Percentiles rank a stretch among this genome's conserved stretches.
Conservation (phyloP, 2,888 invertebrate genomes). For the Plebejus melissa region DNA sequence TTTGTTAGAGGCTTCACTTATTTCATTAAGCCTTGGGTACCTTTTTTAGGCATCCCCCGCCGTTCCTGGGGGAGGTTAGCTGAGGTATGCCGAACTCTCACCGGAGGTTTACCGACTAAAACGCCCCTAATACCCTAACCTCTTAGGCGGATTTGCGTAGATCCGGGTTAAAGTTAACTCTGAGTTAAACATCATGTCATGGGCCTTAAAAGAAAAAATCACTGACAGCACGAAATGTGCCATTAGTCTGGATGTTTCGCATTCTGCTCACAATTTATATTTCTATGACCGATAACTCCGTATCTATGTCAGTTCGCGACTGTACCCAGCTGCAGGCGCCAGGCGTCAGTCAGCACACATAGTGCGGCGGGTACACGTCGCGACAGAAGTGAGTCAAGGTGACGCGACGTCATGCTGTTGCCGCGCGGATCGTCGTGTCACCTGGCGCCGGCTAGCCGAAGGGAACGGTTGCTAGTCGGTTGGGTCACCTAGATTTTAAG, state of each 20-base stretch:
- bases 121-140: too few species aligned
- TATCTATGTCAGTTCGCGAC: background rate
- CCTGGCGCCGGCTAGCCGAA: conserved; percentile 37
- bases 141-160: too few species aligned
- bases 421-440: conserved; percentile 60
- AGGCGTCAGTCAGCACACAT: background rate
- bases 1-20: background rate
- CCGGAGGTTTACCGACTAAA: too few species aligned
- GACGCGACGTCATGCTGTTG: conserved; percentile 63
- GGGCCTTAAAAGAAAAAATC: too few species aligned
- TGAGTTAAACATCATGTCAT: too few species aligned
- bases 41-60: too few species aligned
- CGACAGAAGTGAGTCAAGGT: conserved; percentile 74
- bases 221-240: too few species aligned
- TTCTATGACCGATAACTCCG: background rate
- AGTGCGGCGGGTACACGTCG: conserved; percentile 51
- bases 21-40: too few species aligned
- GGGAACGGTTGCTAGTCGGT: conserved; percentile 36
- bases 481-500: background rate
- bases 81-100: too few species aligned
- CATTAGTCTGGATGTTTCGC: too few species aligned
- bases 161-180: too few species aligned
- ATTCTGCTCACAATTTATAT: background rate
- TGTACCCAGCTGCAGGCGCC: background rate
- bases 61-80: too few species aligned